Conservation (phyloP, 53 echinoderm and acorn worm genomes). For the Glandiceps talaboti region DNA sequence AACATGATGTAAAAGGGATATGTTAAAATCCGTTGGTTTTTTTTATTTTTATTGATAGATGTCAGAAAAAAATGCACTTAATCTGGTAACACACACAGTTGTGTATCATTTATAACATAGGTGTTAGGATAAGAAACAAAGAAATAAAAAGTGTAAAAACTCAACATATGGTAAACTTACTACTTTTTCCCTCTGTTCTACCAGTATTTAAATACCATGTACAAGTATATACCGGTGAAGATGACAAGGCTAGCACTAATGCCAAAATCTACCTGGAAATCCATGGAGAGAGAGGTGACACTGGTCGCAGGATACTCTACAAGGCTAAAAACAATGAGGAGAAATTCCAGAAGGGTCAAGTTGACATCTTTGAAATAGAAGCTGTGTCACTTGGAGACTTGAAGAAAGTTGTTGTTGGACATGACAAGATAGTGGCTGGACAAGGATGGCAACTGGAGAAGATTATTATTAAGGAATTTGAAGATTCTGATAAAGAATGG, state of each 20-base stretch:
- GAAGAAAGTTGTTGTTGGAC: conserved; percentile 64
- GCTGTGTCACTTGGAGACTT: conserved; percentile 74
- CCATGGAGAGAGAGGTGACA: conserved; percentile 62
- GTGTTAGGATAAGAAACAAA: too few relatives aligned
- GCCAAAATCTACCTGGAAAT: conserved; percentile 61
- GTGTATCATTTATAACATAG: too few relatives aligned
- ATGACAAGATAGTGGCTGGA: conserved; percentile 71
- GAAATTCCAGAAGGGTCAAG: conserved; percentile 57
- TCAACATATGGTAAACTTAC: too few relatives aligned
- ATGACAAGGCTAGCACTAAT: conserved; percentile 32
- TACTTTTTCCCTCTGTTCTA: background rate
- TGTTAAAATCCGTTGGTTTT: too few relatives aligned
- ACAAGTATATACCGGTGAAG: conserved; percentile 59
- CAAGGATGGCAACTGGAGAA: conserved; percentile 83
- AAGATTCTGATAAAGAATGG: conserved; percentile 58
- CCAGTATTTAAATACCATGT: conserved; percentile 71
- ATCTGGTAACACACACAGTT: too few relatives aligned
- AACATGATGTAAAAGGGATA: too few relatives aligned
- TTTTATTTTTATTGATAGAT: too few relatives aligned
- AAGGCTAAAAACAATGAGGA: conserved; percentile 55
- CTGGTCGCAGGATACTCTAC: conserved; percentile 51
- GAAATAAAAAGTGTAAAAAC: too few relatives aligned
- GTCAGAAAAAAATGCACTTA: too few relatives aligned
- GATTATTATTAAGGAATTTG: conserved; percentile 77
- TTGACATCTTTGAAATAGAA: conserved; percentile 82